Evolutionary conservation across 2,113 vertebrate species (phyloP).

Genomic region (Callipepla californica): DNA sequence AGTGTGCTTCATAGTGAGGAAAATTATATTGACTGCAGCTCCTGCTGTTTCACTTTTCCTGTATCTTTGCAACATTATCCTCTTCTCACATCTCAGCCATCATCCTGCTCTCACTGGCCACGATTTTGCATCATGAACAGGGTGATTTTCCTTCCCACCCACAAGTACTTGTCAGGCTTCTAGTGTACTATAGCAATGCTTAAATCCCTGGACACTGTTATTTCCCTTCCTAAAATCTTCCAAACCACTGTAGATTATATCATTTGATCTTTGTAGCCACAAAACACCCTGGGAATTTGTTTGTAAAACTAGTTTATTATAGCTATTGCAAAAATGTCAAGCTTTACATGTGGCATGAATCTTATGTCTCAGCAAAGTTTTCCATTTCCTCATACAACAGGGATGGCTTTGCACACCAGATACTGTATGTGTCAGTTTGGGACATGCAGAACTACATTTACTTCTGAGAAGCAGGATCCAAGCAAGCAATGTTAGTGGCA

Average conservation of each 20-base stretch:
- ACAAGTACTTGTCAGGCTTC: background rate
- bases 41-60: background rate
- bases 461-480: background rate
- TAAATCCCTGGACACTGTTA: background rate
- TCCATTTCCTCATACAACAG: background rate
- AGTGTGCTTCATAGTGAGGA: background rate
- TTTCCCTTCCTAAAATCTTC: constrained; percentile 21
- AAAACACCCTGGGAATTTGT: background rate
- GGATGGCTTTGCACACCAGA: background rate
- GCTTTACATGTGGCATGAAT: background rate
- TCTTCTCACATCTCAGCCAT: background rate
- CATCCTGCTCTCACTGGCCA: background rate
- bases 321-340: background rate
- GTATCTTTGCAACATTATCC: background rate
- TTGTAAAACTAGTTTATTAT: background rate
- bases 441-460: background rate
- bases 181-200: background rate
- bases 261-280: background rate
- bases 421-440: background rate
- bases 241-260: background rate
- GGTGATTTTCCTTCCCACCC: constrained; percentile 30
- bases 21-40: constrained; percentile 18
- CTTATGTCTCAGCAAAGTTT: background rate
- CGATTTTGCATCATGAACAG: constrained; percentile 16
- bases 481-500: background rate